Base-by-base conservation (phyloP, 2,888 invertebrate genomes). In the Hemistola chrysoprasaria region DNA sequence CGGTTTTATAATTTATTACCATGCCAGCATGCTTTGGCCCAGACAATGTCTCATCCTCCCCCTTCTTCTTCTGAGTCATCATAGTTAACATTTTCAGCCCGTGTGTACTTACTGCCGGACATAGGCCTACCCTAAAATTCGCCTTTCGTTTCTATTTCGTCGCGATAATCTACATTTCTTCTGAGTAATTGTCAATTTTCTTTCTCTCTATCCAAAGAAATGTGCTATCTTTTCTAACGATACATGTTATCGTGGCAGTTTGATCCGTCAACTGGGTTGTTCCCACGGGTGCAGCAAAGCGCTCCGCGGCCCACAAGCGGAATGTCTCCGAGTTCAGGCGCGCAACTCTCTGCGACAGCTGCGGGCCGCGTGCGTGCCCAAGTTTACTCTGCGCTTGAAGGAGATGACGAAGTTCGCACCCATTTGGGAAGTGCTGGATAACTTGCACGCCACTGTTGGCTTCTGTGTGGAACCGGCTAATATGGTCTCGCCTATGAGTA, bases 381-480 rank as follows among this genome's bases (percentile, higher is more conserved):
- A 91, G 20, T 87, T 88, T 48, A 90, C 90, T 3, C 65, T 75
- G 0, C 87, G 90, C n/a, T 65, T 92, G 16, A 89, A 93, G 42
- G 93, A 94, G 50, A 94, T 97, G 89, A 93, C 98, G 0, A 92
- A 92, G 52, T 92, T 92, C 1, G 92, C 95, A 16, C 93, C 95
- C 0, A 89, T 98, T 20, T 90, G 93, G 8, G 97, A 97, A 50
- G 92, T 98, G 5, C 84, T 99, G 38, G 98, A 99, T 66, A 95
- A 98, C 66, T 93, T 99, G 47, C 99, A 99, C 75, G 93, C 98
- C 0, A 96, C 98, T 59, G 93, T 98, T 33, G 98, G 98, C 3
- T 99, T 97, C 78, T 99, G 99, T 40, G 92, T 96, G 22, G 98
- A 98, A 78, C 97, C 97, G 6, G 92, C 94, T 50, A 93, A 95